Percentiles rank a stretch among this genome's conserved stretches.
These are phyloP conservation scores for Balanococcus diminutus DNA, from an alignment of 2,888 invertebrate species.

Conservation along the genomic window DNA sequence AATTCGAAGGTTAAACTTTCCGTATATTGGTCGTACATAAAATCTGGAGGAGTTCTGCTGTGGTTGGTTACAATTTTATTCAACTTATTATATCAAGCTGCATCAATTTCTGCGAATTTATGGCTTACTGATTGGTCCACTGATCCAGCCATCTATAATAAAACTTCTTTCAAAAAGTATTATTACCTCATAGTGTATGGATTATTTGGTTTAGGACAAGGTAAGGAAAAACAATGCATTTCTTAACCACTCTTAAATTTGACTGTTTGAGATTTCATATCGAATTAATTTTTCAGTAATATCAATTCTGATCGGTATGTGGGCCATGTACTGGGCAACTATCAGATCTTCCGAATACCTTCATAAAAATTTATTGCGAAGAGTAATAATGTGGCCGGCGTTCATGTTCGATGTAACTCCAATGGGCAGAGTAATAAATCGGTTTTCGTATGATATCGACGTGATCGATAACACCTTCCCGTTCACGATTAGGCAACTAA, in stretches of 20 bases:
- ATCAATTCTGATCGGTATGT: conserved; percentile 70
- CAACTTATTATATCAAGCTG: conserved; percentile 80
- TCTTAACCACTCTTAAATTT: too few relatives aligned
- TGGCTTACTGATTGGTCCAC: conserved; percentile 85
- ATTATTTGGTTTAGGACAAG: conserved; percentile 84
- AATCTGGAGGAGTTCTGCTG: conserved; percentile 79
- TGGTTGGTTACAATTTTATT: conserved; percentile 76
- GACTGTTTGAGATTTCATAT: too few relatives aligned
- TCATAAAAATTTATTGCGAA: conserved; percentile 66
- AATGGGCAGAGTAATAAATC: conserved; percentile 73
- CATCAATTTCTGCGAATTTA: conserved; percentile 84
- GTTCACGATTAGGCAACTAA: conserved; percentile 44
- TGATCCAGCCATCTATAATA: conserved; percentile 65
- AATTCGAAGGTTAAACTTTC: conserved; percentile 75
- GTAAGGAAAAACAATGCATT: too few relatives aligned
- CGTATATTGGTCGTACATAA: conserved; percentile 88
- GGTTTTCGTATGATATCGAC: conserved; percentile 68
- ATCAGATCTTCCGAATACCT: conserved; percentile 68
- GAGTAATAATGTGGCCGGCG: conserved; percentile 72
- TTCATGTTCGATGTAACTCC: conserved; percentile 82
- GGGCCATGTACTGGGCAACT: conserved; percentile 72
- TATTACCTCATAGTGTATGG: conserved; percentile 90
- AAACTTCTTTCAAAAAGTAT: conserved; percentile 67
- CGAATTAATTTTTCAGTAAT: conserved; percentile 64
- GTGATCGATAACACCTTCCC: conserved; percentile 66